Conservation (phyloP, 2,888 invertebrate species). For the Drosophila suboccidentalis region DNA sequence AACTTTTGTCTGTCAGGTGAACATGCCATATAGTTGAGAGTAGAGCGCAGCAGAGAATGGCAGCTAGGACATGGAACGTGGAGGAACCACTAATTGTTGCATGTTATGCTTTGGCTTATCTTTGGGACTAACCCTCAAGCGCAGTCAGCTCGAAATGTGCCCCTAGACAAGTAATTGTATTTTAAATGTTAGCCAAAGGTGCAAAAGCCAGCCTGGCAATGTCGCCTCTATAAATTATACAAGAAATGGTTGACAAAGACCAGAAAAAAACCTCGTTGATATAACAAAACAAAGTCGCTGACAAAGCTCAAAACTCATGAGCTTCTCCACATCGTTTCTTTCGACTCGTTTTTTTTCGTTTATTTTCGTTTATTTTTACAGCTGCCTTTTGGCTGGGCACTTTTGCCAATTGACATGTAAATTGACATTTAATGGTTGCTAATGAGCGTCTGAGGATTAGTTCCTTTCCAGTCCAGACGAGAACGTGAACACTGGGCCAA, state of each 20-base stretch:
- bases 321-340: slow-evolving; percentile 33
- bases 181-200: slow-evolving; percentile 79
- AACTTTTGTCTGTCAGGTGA: slow-evolving; percentile 68
- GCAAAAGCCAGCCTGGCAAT: slow-evolving; percentile 52
- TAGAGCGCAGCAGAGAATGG: slow-evolving; percentile 8
- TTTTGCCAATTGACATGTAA: slow-evolving; percentile 83
- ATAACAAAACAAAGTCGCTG: slow-evolving; percentile 63
- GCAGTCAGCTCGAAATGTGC: slow-evolving; percentile 62
- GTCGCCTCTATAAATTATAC: slow-evolving; percentile 78
- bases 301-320: slow-evolving; percentile 73
- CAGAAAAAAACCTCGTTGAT: slow-evolving; percentile 19
- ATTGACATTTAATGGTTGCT: slow-evolving; percentile 84
- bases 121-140: slow-evolving; percentile 44
- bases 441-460: slow-evolving; percentile 79
- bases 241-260: slow-evolving; percentile 58
- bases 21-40: slow-evolving; percentile 19
- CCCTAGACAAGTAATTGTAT: slow-evolving; percentile 79
- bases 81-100: slow-evolving; percentile 76
- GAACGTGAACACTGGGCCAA: slow-evolving; percentile 1
- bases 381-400: slow-evolving; percentile 54
- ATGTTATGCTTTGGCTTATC: slow-evolving; percentile 80
- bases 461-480: slow-evolving; percentile 36
- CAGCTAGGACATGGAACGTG: slow-evolving; percentile 13
- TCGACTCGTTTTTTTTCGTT: not conserved
- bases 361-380: slow-evolving; percentile 47